These are phyloP conservation scores for Drosophila kepulauana DNA, from an alignment of 1,140 invertebrate species.

Conservation along the genomic window DNA sequence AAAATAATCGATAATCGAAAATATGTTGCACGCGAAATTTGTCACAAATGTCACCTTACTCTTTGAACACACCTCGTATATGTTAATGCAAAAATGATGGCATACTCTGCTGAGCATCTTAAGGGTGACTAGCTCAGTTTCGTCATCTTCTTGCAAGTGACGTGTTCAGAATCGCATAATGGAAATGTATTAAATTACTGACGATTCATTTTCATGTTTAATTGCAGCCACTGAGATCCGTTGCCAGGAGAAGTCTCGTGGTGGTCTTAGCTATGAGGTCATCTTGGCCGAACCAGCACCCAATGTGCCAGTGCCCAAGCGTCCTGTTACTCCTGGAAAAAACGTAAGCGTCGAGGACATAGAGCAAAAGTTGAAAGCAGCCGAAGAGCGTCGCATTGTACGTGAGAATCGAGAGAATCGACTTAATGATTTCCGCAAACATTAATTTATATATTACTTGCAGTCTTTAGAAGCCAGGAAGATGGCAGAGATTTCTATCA, in stretches of 20 bases:
- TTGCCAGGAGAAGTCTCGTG: constrained; percentile 94
- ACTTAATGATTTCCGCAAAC: too few species aligned
- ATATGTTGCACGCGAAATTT: too few species aligned
- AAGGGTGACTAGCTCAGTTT: too few species aligned
- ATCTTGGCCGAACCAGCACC: constrained; percentile 93
- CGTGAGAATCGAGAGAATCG: constrained; percentile 71
- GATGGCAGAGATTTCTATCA: constrained; percentile 91
- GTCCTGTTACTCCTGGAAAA: constrained; percentile 87
- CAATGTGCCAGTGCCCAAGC: constrained; percentile 87
- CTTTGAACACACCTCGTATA: too few species aligned
- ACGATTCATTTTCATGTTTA: constrained; percentile 25
- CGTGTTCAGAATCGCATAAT: too few species aligned
- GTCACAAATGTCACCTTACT: too few species aligned
- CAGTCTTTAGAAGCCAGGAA: constrained; percentile 94
- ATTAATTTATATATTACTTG: background rate
- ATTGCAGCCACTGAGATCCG: constrained; percentile 93
- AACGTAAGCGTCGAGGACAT: constrained; percentile 93
- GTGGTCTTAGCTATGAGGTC: constrained; percentile 96
- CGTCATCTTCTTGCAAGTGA: too few species aligned
- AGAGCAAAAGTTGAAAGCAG: constrained; percentile 95
- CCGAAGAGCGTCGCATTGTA: constrained; percentile 95
- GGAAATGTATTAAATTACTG: constrained; percentile 64
- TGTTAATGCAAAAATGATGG: too few species aligned
- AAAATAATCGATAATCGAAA: too few species aligned
- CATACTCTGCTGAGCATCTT: too few species aligned